Conservation (phyloP, 2,888 invertebrate species). For the Dyspetes luteomarginatus region DNA sequence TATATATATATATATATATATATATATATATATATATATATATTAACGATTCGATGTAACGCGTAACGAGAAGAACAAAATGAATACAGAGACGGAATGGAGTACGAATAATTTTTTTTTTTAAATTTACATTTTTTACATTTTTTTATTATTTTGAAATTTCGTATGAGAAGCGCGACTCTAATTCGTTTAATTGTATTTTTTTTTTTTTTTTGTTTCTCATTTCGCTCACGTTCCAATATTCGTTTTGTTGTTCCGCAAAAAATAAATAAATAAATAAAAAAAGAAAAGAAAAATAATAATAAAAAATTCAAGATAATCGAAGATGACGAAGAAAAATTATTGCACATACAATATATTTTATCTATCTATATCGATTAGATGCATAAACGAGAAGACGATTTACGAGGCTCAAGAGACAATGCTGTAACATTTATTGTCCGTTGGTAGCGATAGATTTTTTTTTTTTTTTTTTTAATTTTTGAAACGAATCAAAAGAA, state of each 20-base stretch:
- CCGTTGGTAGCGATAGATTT: conserved; percentile 29
- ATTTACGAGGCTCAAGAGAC: conserved; percentile 24
- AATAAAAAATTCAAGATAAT: conserved; percentile 48
- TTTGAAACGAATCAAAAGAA: neutral
- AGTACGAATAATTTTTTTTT: conserved; percentile 12
- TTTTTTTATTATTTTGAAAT: conserved; percentile 57
- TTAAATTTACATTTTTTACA: neutral
- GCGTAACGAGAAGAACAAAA: conserved; percentile 64
- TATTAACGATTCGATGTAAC: conserved; percentile 68
- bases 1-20: no score
- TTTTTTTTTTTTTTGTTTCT: conserved; percentile 16
- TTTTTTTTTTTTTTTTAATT: neutral
- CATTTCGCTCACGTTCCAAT: conserved; percentile 72
- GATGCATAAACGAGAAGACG: conserved; percentile 28
- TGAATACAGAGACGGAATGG: conserved; percentile 33
- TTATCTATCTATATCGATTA: conserved; percentile 27
- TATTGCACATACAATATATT: conserved; percentile 16
- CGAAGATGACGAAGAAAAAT: conserved; percentile 10
- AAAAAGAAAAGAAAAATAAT: neutral
- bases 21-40: no score
- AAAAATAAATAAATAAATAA: no score
- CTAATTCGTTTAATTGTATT: neutral
- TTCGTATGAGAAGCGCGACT: conserved; percentile 54
- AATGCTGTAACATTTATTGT: conserved; percentile 7
- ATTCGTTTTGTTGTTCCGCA: conserved; percentile 69